Percentiles rank a stretch among this genome's conserved stretches.
These are phyloP conservation scores for Dione juno DNA, from an alignment of 2,888 invertebrate genomes.

Conservation along the genomic window DNA sequence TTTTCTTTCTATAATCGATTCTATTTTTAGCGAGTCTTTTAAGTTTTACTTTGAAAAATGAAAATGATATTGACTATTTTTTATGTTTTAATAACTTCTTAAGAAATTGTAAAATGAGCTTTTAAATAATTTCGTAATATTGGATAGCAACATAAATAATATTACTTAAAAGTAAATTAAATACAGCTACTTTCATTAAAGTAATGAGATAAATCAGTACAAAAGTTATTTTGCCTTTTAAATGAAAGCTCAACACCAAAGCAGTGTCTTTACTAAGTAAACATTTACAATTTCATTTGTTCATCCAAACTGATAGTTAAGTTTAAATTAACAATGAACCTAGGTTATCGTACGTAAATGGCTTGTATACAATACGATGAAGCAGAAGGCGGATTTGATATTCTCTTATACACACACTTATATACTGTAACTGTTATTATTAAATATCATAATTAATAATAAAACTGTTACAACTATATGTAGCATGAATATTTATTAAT, in stretches of 20 bases:
- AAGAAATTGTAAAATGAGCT: not conserved
- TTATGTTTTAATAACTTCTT: not conserved
- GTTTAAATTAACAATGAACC: not conserved
- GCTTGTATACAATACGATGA: not conserved
- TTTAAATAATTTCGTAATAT: not conserved
- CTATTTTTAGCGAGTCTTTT: not conserved
- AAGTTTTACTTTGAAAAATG: not conserved
- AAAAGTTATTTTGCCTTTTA: not conserved
- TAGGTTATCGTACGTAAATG: not conserved
- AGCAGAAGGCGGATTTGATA: too few relatives aligned
- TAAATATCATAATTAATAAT: too few relatives aligned
- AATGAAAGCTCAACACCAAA: not conserved
- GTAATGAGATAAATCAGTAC: not conserved
- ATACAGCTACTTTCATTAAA: not conserved
- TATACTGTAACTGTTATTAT: too few relatives aligned
- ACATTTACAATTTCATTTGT: too few relatives aligned
- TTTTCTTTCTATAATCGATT: not conserved
- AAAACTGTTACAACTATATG: too few relatives aligned
- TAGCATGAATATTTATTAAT: too few relatives aligned
- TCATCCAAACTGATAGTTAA: not conserved
- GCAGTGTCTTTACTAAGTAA: too few relatives aligned
- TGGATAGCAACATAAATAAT: not conserved
- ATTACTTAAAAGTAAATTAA: not conserved
- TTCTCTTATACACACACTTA: too few relatives aligned
- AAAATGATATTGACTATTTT: not conserved